phyloP scores from a whole-genome alignment of 2,888 invertebrate species.

The Agrenia bidenticulata region DNA sequence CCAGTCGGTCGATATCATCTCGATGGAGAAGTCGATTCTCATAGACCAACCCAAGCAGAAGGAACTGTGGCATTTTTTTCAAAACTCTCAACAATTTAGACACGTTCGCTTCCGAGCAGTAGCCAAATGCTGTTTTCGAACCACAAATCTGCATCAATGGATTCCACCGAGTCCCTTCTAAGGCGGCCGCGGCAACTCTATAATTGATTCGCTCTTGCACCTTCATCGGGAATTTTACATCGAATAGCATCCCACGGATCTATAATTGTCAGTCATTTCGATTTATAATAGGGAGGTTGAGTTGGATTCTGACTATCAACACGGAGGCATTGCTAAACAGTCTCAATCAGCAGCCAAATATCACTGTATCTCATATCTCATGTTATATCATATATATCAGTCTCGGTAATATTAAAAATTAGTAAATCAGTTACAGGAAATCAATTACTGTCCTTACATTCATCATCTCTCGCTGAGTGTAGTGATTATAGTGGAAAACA shows the following conservation, averaged over 20 bases:
- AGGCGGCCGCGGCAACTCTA: slow-evolving; percentile 67
- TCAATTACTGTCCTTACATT: slow-evolving; percentile 59
- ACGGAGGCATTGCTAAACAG: too few relatives aligned
- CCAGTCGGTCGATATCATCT: slow-evolving; percentile 37
- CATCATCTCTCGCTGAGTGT: slow-evolving; percentile 66
- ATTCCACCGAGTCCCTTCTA: slow-evolving; percentile 69
- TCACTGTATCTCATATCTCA: too few relatives aligned
- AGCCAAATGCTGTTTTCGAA: slow-evolving; percentile 68
- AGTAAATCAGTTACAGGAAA: too few relatives aligned
- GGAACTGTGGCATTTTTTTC: slow-evolving; percentile 70
- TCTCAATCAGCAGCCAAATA: too few relatives aligned
- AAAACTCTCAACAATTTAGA: slow-evolving; percentile 65
- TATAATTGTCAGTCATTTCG: too few relatives aligned
- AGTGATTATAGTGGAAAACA: slow-evolving; percentile 72
- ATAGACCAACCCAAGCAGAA: slow-evolving; percentile 63
- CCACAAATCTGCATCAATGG: slow-evolving; percentile 66
- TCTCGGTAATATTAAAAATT: too few relatives aligned
- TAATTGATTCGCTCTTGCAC: slow-evolving; percentile 52
- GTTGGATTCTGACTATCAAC: too few relatives aligned
- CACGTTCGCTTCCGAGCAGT: slow-evolving; percentile 68
- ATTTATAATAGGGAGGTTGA: too few relatives aligned
- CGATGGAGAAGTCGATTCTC: slow-evolving; percentile 42
- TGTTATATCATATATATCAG: too few relatives aligned
- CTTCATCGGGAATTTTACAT: slow-evolving; percentile 38
- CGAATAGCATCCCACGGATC: slow-evolving; percentile 38